Base-by-base conservation (phyloP, 2,797 vertebrate species). In the Leontopithecus rosalia region DNA sequence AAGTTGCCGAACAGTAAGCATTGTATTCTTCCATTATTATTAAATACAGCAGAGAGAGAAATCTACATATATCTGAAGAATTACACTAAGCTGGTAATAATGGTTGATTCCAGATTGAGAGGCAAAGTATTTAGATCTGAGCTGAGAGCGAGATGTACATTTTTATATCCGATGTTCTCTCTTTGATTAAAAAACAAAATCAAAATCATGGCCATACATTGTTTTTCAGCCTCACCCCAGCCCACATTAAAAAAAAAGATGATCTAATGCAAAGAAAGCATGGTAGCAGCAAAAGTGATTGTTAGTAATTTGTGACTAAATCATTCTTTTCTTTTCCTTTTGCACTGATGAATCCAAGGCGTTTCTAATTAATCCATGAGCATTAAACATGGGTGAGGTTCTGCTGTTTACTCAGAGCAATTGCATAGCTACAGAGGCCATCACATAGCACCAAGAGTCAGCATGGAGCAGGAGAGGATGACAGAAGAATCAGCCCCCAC, bases 121-220 rank as follows among this genome's bases (percentile, higher is more conserved):
- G n/a, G 33, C 19, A 36, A 84, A 33, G 58, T 24, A 2, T 41
- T 28, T 7, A 26, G 46, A 1, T 5, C 91, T 24, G n/a, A 33
- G 41, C 20, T 5, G 13, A 28, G 1, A 0, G 20, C 7, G 30
- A 73, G 36, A 36, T 1, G 1, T 1, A 1, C 20, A 3, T 64
- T 48, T 80, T 57, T 4, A 30, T 1, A 46, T 19, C 12, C 19
- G 20, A 67, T 36, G 61, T 3, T 72, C 46, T 61, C 41, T 61
- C 41, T 75, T 39, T 4, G 26, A 5, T 55, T 48, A 15, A 46
- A 58, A 0, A 8, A 67, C 52, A 55, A 55, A 55, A 55, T 55
- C 52, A 5, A 48, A 70, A 43, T 55, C 46, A 41, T 0, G 15
- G 5, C 4, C 43, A 7, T 41, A 15, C 13, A 11, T 26, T 20